Evolutionary conservation across 2,888 invertebrate species (phyloP), one percentile per base, ranked within the genome.

Genomic region (Ennomos fuscantarius): DNA sequence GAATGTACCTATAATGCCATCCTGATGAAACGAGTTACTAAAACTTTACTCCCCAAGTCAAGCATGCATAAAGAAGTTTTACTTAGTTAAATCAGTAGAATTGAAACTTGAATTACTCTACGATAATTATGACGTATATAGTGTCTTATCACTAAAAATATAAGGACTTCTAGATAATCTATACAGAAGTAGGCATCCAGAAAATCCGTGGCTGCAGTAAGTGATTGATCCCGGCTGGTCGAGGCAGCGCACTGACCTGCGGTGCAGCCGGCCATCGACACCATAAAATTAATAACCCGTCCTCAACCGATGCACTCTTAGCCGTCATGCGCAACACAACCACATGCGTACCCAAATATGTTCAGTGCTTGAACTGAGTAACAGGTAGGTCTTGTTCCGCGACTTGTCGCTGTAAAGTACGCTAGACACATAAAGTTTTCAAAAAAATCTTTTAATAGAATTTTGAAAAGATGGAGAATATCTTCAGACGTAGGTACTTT

Each of bases 281-380:
- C 90, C 89, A 89, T 91, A 89, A 91, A 91, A 91, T 90, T 90
- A 89, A 91, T 90, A 91, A 90, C 90, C 85, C 86, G 91, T 87
- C 80, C 85, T 79, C 84, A 84, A 84, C 87, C 87, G 82, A 85
- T 88, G 89, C 87, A 86, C 86, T 83, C 81, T 79, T 78, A 80
- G 76, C 83, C 72, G 74, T 76, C 83, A 77, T 79, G 79, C 74
- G 41, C 42, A 36, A 36, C 34, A 51, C 43, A 49, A 36, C 41
- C 34, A 51, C 36, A 49, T 41, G 45, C 45, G 33, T 24, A 49
- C 53, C 49, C 52, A 53, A 48, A 48, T 48, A 48, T 39, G 35
- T 42, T 50, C 34, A 37, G 37, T 15, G 31, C 41, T 31, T 24
- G 24, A 24, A 24, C 24, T 24, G 24, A 15, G 24, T 24, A 24